A percentile compares a stretch with the other conserved stretches of the same genome.
Conservation (phyloP, 2,113 vertebrate genomes). For the Neolamprologus toae region DNA sequence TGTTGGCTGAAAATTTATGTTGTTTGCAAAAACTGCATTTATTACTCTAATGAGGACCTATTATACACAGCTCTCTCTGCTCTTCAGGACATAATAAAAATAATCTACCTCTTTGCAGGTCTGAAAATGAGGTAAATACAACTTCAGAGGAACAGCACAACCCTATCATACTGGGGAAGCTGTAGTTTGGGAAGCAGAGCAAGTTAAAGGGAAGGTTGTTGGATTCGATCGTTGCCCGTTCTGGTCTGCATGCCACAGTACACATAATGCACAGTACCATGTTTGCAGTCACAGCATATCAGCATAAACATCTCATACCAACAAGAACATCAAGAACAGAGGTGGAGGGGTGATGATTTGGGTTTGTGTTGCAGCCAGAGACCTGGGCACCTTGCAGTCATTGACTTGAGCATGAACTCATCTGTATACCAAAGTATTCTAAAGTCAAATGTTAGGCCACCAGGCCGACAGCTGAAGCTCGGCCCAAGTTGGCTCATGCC, state of each 20-base stretch:
- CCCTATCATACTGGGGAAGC: background rate
- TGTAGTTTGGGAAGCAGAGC: background rate
- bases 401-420: background rate
- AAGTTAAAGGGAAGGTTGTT: background rate
- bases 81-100: background rate
- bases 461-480: background rate
- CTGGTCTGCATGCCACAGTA: rapidly evolving
- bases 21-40: rapidly evolving
- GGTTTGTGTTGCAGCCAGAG: background rate
- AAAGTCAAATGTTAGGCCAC: background rate
- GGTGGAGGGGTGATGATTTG: rapidly evolving
- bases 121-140: rapidly evolving
- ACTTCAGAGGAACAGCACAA: background rate
- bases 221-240: background rate
- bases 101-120: background rate
- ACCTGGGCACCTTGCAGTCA: background rate
- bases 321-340: background rate
- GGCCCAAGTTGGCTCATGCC: background rate
- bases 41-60: background rate
- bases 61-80: background rate
- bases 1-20: background rate
- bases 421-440: background rate
- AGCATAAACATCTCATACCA: background rate
- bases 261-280: rapidly evolving
- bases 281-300: background rate